Base-by-base conservation (phyloP, 2,113 vertebrate genomes). In the Acrocephalus kingi region DNA sequence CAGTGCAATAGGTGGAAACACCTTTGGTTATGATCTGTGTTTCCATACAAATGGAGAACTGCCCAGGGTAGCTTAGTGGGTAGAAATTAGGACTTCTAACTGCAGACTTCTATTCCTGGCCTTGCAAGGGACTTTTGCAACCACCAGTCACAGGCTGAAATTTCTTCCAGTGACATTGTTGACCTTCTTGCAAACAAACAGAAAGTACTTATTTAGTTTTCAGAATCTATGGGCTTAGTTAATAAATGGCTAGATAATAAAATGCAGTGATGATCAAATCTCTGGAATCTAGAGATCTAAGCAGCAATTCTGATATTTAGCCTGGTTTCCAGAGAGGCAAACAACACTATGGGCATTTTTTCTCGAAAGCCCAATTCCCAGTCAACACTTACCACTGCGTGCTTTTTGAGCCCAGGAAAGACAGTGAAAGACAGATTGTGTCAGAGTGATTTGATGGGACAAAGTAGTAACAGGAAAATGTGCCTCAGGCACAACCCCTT, bases 161-260 rank as follows among this genome's bases (percentile, higher is more conserved):
- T 79, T 51, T 89, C 21, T 56, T 31, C 69, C 67, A 1, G 8
- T 58, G 21, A 66, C 13, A 28, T 3, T 82, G 58, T 4, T 89
- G 68, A 84, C 63, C 4, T 13, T 64, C 46, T 74, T 35, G 46
- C n/a, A 92, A 89, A 90, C n/a, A 88, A 83, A 87, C 10, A 71
- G 41, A 74, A 88, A 78, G 52, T 81, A 67, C 30, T 63, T 75
- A 30, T 41, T 92, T 84, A 46, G 43, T 64, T 74, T 81, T 56
- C 48, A 72, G 56, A 77, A 74, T 59, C 61, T 58, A 39, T 2
- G 0, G n/a, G 16, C 23, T 64, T 75, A 49, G 84, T 96, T 89
- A 96, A 94, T 92, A 86, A 96, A 95, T 72, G 43, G 25, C 61
- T 78, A 54, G 35, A 30, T 52, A 74, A 72, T 81, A 84, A 93